Percentiles rank a stretch among this genome's conserved stretches.
Conservation (phyloP, 2,797 vertebrate species). For the Paedocypris micromegethes region DNA sequence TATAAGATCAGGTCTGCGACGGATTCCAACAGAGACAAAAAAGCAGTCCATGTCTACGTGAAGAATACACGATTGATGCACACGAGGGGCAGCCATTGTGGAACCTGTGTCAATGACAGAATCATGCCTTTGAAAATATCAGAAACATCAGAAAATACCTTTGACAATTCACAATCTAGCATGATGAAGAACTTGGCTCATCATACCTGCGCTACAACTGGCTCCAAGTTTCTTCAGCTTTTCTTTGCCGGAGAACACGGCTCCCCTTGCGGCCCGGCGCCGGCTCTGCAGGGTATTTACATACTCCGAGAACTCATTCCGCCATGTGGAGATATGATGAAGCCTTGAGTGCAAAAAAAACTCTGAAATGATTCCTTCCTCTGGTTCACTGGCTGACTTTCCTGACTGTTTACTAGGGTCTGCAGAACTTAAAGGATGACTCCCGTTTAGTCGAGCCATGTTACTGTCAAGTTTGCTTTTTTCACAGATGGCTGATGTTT, state of each 20-base stretch:
- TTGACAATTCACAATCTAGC: too few species aligned
- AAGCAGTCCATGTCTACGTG: slow-evolving; percentile 99
- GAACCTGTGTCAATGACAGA: slow-evolving; percentile 20
- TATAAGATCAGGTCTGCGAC: slow-evolving; percentile 88
- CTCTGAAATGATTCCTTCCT: slow-evolving; percentile 83
- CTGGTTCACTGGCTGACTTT: slow-evolving; percentile 55
- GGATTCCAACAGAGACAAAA: slow-evolving; percentile 95
- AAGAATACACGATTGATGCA: slow-evolving; percentile 80
- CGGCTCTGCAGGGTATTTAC: slow-evolving; percentile 85
- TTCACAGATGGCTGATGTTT: slow-evolving; percentile 45
- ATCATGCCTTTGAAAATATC: not conserved
- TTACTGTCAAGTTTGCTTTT: slow-evolving; percentile 40
- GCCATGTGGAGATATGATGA: slow-evolving; percentile 96
- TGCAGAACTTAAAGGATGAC: slow-evolving; percentile 51
- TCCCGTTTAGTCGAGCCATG: slow-evolving; percentile 62
- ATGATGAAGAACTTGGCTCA: too few species aligned
- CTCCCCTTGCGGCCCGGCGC: slow-evolving; percentile 57
- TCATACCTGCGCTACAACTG: slow-evolving; percentile 56
- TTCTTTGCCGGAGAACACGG: slow-evolving; percentile 85
- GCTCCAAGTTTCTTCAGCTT: slow-evolving; percentile 79
- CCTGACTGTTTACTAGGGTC: slow-evolving; percentile 36
- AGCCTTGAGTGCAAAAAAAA: slow-evolving; percentile 91
- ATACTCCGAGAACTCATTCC: slow-evolving; percentile 88
- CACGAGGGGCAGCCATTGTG: slow-evolving; percentile 51
- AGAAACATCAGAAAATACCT: too few species aligned